These are phyloP conservation scores for Coendou prehensilis DNA, from an alignment of 2,797 vertebrate species.

Conservation along the genomic window DNA sequence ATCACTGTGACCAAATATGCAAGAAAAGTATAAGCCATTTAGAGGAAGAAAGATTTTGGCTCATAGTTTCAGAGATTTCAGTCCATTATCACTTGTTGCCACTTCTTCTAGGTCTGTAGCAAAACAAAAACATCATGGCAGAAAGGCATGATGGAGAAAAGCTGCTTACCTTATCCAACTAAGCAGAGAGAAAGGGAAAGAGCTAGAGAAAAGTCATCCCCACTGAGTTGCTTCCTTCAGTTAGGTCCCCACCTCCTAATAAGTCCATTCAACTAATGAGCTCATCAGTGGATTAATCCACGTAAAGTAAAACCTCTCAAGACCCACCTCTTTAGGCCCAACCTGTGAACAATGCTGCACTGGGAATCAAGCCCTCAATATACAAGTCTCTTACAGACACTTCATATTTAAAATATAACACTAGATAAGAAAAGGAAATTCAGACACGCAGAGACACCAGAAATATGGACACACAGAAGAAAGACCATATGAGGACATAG, in stretches of 20 bases:
- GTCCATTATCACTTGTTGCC: neutral
- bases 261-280: neutral
- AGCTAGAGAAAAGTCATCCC: neutral
- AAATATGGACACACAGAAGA: neutral
- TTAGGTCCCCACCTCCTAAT: neutral
- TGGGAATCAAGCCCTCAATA: neutral
- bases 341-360: neutral
- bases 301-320: neutral
- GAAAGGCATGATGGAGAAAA: neutral
- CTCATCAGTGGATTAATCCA: neutral
- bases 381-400: neutral
- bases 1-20: neutral
- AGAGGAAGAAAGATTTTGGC: neutral
- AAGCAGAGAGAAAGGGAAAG: neutral
- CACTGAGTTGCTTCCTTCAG: neutral
- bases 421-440: neutral
- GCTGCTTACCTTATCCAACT: neutral
- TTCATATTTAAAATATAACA: neutral
- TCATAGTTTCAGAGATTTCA: neutral
- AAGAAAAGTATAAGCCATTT: neutral
- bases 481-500: neutral
- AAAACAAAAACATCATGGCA: neutral
- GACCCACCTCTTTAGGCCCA: neutral
- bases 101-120: neutral
- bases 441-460: neutral